These are phyloP conservation scores for Hydropsyche betteni DNA, from an alignment of 2,888 invertebrate genomes.

Conservation along the genomic window DNA sequence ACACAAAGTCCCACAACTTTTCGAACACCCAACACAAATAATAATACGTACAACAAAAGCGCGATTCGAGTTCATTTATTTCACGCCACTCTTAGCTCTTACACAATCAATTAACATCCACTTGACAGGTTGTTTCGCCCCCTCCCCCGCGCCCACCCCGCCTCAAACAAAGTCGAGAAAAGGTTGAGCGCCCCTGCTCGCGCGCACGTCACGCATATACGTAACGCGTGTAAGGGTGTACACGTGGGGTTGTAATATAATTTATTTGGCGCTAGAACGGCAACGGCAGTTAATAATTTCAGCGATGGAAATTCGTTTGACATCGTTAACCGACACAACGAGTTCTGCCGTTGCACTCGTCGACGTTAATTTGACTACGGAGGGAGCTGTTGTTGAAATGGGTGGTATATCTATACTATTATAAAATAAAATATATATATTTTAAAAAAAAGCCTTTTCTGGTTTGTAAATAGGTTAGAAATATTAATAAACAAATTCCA, in stretches of 20 bases:
- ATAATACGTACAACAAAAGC: conserved; percentile 18
- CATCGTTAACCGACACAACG: conserved; percentile 5
- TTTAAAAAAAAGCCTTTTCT: no score
- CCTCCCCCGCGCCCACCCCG: not conserved
- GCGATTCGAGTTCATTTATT: conserved; percentile 39
- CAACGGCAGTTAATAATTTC: conserved; percentile 3
- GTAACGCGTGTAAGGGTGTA: not conserved
- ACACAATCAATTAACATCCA: conserved; percentile 40
- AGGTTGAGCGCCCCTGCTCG: conserved; percentile 7
- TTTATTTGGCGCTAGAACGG: not conserved
- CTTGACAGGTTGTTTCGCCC: conserved; percentile 33
- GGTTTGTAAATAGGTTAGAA: no score
- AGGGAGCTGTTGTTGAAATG: no score
- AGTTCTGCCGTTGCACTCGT: no score
- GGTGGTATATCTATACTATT: no score
- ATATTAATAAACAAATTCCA: no score
- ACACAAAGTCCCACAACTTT: not conserved
- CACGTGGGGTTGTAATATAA: not conserved
- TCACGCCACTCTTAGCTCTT: conserved; percentile 39
- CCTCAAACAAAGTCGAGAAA: not conserved
- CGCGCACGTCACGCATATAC: not conserved
- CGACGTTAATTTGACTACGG: no score
- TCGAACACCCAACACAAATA: not conserved
- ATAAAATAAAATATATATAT: no score
- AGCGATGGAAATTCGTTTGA: not conserved